These are phyloP conservation scores for Byasa hedistus DNA, from an alignment of 2,888 invertebrate species.

Conservation along the genomic window DNA sequence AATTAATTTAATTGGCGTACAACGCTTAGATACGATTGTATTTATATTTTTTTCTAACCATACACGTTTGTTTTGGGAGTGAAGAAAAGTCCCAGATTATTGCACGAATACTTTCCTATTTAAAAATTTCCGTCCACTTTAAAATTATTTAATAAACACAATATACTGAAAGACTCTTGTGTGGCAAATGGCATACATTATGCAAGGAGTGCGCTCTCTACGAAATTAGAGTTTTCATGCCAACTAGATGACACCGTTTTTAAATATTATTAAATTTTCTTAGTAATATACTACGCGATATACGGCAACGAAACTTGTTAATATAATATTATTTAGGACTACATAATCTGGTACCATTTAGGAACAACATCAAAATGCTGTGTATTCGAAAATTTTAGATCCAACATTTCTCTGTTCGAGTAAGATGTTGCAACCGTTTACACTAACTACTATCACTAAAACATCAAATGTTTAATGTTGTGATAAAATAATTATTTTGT, in stretches of 20 bases:
- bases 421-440: too few relatives aligned
- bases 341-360: too few relatives aligned
- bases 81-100: background rate
- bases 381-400: too few relatives aligned
- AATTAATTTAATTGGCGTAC: too few relatives aligned
- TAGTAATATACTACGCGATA: background rate
- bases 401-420: too few relatives aligned
- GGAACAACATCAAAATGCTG: too few relatives aligned
- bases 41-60: background rate
- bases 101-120: background rate
- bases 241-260: background rate
- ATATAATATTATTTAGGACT: too few relatives aligned
- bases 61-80: background rate
- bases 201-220: constrained; percentile 67
- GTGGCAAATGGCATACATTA: constrained; percentile 62
- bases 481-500: too few relatives aligned
- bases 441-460: too few relatives aligned
- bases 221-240: constrained; percentile 45
- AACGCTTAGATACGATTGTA: too few relatives aligned
- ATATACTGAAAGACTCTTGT: constrained; percentile 5
- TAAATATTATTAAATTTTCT: background rate
- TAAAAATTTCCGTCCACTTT: background rate
- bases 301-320: background rate
- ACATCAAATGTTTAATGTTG: too few relatives aligned
- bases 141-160: constrained; percentile 2